Percentiles rank a stretch among this genome's conserved stretches.
phyloP scores from a whole-genome alignment of 2,113 vertebrate genomes.

The Mesitornis unicolor region DNA sequence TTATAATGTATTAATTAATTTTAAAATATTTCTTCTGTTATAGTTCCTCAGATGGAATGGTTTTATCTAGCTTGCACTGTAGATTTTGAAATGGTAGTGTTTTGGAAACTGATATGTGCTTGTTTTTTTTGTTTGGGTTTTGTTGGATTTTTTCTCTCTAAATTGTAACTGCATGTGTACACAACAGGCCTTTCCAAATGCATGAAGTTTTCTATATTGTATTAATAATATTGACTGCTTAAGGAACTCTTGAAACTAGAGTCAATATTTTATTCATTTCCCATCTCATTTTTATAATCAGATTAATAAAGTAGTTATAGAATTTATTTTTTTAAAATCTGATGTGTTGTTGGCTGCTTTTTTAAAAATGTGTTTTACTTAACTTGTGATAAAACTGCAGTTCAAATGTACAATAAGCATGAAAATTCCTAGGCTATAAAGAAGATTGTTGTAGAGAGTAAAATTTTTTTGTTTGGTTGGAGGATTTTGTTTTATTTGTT shows the following conservation, averaged over 20 bases:
- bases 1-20: neutral
- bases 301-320: neutral
- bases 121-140: neutral
- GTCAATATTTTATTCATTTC: neutral
- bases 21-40: neutral
- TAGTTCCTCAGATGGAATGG: neutral
- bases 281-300: neutral
- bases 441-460: neutral
- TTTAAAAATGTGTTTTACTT: neutral
- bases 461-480: neutral
- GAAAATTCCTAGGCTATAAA: neutral
- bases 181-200: neutral
- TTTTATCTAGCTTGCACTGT: neutral
- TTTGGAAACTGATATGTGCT: neutral
- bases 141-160: fast-evolving
- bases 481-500: no score
- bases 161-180: neutral
- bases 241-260: neutral
- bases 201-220: neutral
- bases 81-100: neutral
- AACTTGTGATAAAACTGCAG: neutral
- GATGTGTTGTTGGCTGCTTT: fast-evolving
- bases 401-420: neutral
- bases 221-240: neutral
- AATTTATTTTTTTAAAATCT: no score